Evolutionary conservation across 2,888 invertebrate genomes (phyloP).

Genomic region (Scaptomyza tumidula): DNA sequence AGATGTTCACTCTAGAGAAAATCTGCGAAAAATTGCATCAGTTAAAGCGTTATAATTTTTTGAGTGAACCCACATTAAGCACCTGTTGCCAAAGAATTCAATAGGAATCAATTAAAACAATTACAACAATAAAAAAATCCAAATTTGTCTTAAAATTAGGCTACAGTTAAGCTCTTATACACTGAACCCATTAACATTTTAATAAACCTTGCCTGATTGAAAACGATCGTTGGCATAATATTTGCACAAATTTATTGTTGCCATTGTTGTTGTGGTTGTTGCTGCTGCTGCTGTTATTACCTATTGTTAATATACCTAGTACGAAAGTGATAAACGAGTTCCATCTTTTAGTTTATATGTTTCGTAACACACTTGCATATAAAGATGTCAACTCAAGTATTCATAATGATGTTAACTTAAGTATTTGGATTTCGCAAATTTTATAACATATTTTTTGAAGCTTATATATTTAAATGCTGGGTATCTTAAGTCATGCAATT

Average conservation of each 20-base stretch:
- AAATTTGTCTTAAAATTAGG: constrained; percentile 59
- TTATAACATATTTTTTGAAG: background rate
- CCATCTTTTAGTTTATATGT: background rate
- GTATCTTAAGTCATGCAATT: constrained; percentile 18
- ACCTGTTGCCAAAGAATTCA: constrained; percentile 42
- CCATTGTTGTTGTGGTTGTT: background rate
- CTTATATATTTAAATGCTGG: constrained; percentile 1
- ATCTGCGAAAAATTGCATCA: constrained; percentile 28
- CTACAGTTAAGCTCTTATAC: constrained; percentile 56
- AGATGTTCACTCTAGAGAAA: constrained; percentile 3
- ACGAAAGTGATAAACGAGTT: background rate
- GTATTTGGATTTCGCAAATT: background rate
- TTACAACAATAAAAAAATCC: too few relatives aligned
- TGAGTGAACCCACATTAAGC: constrained; percentile 46
- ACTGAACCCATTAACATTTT: constrained; percentile 63
- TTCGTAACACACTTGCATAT: too few relatives aligned
- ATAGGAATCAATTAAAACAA: constrained; percentile 53
- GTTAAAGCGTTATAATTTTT: constrained; percentile 27
- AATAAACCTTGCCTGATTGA: constrained; percentile 44
- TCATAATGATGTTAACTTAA: background rate
- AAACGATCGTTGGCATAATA: constrained; percentile 55
- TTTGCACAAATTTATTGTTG: constrained; percentile 49
- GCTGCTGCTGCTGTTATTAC: constrained; percentile 7
- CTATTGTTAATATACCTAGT: constrained; percentile 38
- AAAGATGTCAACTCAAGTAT: background rate